Evolutionary conservation across 2,113 vertebrate species (phyloP).

Genomic region (Opisthocomus hoazin): DNA sequence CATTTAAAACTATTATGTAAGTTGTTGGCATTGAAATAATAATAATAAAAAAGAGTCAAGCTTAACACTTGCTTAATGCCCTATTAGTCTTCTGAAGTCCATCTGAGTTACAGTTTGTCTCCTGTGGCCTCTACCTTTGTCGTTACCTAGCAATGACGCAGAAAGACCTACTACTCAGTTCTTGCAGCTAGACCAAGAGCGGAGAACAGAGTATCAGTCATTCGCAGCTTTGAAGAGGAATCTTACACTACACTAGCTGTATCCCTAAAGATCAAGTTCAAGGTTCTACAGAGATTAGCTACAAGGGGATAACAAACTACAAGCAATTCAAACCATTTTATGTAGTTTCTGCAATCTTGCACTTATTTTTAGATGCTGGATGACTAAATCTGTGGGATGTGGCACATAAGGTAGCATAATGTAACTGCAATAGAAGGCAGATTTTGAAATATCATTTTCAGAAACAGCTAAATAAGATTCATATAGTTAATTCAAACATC

Average conservation of each 20-base stretch:
- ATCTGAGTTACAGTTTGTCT: not conserved
- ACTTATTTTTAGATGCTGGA: conserved; percentile 1
- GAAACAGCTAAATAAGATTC: not conserved
- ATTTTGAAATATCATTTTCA: not conserved
- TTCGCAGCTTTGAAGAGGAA: not conserved
- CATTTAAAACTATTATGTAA: not conserved
- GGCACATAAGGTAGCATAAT: not conserved
- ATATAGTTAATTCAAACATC: not conserved
- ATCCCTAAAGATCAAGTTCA: not conserved
- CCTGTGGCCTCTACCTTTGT: not conserved
- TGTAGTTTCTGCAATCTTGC: not conserved
- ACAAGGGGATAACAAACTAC: not conserved
- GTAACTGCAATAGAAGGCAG: not conserved
- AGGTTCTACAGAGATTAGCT: not conserved
- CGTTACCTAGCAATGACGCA: not conserved
- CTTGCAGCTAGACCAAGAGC: not conserved
- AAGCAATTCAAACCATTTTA: not conserved
- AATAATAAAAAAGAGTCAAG: not conserved
- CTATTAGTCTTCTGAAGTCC: not conserved
- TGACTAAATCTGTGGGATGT: conserved; percentile 42
- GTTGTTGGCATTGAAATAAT: not conserved
- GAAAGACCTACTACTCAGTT: not conserved
- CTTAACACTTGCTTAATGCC: not conserved
- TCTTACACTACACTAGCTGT: not conserved
- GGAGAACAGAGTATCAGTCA: not conserved